Evolutionary conservation across 1,140 invertebrate genomes (phyloP).

Genomic region (Schlechtendalia chinensis): DNA sequence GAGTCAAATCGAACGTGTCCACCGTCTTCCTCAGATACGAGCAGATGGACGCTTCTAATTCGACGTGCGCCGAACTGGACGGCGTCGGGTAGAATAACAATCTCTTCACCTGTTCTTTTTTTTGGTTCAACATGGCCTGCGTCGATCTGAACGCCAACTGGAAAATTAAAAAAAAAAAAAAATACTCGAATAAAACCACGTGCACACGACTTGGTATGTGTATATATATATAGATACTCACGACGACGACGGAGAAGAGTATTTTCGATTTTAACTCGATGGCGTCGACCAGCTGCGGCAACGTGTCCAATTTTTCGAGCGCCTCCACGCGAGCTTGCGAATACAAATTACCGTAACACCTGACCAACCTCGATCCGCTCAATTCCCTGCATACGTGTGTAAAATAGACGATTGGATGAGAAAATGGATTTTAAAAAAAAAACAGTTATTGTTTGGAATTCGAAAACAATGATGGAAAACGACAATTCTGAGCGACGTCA

Average conservation of each 20-base stretch:
- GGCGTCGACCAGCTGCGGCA: constrained; percentile 74
- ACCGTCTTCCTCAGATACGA: constrained; percentile 60
- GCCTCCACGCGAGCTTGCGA: constrained; percentile 79
- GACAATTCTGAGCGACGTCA: no score
- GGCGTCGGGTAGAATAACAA: constrained; percentile 60
- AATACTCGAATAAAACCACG: no score
- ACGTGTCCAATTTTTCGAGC: constrained; percentile 75
- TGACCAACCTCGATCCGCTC: constrained; percentile 62
- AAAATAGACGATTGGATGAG: no score
- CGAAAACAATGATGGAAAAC: no score
- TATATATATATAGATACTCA: constrained; percentile 61
- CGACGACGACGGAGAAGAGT: constrained; percentile 90
- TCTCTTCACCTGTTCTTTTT: constrained; percentile 59
- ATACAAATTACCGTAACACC: constrained; percentile 80
- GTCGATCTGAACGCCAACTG: constrained; percentile 65
- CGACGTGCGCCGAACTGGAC: constrained; percentile 53
- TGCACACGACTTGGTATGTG: no score
- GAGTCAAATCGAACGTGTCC: constrained; percentile 62
- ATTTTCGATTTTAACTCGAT: constrained; percentile 89
- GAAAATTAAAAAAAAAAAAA: no score
- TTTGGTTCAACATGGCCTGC: constrained; percentile 59
- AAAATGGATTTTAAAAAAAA: constrained; percentile 51
- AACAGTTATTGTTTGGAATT: neutral
- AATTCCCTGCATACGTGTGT: constrained; percentile 60
- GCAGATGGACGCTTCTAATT: constrained; percentile 60